Percentiles rank a stretch among this genome's conserved stretches.
Evolutionary conservation across 2,888 invertebrate genomes (phyloP).

Genomic region (Clitarchus hookeri): DNA sequence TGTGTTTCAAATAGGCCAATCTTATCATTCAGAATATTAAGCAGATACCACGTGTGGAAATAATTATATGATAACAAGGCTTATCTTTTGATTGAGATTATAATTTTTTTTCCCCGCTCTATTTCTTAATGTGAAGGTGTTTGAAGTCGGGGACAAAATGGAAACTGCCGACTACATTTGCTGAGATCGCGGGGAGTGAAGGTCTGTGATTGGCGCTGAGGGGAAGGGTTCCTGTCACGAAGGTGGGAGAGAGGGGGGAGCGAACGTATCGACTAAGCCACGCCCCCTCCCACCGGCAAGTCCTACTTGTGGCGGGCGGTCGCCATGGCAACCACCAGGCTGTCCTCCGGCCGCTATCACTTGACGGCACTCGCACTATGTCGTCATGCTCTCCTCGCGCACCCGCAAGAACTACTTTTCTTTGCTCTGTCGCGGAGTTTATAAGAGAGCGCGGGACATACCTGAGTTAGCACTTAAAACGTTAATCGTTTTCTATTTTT

Average conservation of each 20-base stretch:
- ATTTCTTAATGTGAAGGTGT: neutral
- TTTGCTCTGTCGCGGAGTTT: too few species aligned
- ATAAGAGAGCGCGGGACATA: too few species aligned
- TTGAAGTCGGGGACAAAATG: neutral
- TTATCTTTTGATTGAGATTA: too few species aligned
- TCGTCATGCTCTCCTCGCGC: too few species aligned
- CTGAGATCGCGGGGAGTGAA: neutral
- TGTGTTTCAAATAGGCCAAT: too few species aligned
- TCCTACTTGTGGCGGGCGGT: constrained; percentile 27
- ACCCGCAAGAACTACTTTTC: too few species aligned
- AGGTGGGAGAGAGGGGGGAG: neutral
- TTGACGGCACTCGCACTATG: neutral
- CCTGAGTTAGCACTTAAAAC: too few species aligned
- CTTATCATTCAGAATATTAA: too few species aligned
- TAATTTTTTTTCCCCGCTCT: too few species aligned
- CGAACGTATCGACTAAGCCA: constrained; percentile 11
- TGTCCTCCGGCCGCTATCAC: constrained; percentile 15
- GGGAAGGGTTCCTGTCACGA: neutral
- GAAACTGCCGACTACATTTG: neutral
- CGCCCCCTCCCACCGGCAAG: constrained; percentile 29
- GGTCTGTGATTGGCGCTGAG: constrained; percentile 27
- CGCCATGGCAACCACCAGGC: constrained; percentile 25
- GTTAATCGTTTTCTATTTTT: too few species aligned
- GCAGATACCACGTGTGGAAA: too few species aligned
- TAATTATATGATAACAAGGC: too few species aligned